A percentile compares a stretch with the other conserved stretches of the same genome.
Evolutionary conservation across 2,888 invertebrate genomes (phyloP).

Genomic region (Stenolophus ochropezus): DNA sequence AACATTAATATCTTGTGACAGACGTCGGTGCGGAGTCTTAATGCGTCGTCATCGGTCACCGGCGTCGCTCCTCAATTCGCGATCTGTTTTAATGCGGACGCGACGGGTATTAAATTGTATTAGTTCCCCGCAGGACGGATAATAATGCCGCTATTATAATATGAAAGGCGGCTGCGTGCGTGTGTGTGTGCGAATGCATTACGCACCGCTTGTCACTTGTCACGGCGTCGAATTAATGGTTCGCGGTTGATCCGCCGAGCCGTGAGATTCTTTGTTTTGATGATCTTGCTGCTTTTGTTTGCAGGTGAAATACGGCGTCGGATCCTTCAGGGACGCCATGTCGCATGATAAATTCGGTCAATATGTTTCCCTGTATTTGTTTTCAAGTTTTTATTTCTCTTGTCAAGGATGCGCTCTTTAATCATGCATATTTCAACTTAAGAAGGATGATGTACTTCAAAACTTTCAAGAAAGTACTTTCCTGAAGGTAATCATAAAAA

Average conservation of each 20-base stretch:
- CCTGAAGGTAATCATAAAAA: background rate
- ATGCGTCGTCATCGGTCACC: constrained; percentile 55
- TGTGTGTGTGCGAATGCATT: constrained; percentile 43
- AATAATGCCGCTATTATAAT: constrained; percentile 53
- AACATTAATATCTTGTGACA: constrained; percentile 53
- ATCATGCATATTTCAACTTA: constrained; percentile 16
- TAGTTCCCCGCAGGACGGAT: constrained; percentile 43
- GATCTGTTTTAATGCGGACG: constrained; percentile 2
- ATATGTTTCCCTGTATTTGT: constrained; percentile 16
- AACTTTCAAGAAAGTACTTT: background rate
- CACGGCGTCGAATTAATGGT: constrained; percentile 37
- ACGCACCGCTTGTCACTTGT: constrained; percentile 40
- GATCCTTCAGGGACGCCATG: background rate
- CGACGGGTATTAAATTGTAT: constrained; percentile 52
- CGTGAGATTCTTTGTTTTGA: constrained; percentile 34
- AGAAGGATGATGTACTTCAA: background rate
- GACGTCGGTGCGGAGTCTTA: constrained; percentile 52
- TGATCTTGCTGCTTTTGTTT: constrained; percentile 35
- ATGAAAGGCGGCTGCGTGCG: constrained; percentile 29
- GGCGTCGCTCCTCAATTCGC: constrained; percentile 10
- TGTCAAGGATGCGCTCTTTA: background rate
- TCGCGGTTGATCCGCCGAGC: constrained; percentile 5
- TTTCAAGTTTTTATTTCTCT: constrained; percentile 1
- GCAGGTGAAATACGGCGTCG: constrained; percentile 15
- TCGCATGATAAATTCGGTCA: constrained; percentile 12